Conservation (phyloP, 1,140 invertebrate species). For the Atopsyche davidsoni region DNA sequence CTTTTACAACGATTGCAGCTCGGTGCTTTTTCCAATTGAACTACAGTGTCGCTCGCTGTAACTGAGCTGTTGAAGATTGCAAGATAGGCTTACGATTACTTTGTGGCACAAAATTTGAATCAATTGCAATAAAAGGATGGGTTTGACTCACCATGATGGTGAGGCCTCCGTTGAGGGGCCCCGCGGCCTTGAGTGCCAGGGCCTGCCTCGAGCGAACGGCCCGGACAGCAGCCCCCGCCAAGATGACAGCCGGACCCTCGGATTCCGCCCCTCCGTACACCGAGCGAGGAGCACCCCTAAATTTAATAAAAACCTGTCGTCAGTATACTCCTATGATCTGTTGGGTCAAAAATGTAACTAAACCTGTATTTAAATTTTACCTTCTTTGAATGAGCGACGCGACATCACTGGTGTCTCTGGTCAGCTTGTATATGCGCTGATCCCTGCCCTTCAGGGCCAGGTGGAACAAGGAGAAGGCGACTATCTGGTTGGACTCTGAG, state of each 20-base stretch:
- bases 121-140: neutral
- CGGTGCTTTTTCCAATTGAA: too few species aligned
- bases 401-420: slow-evolving; percentile 31
- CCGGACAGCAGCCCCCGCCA: slow-evolving; percentile 51
- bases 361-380: neutral
- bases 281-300: too few species aligned
- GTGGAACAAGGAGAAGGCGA: slow-evolving; percentile 31
- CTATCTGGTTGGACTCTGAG: slow-evolving; percentile 26
- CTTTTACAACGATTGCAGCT: too few species aligned
- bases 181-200: slow-evolving; percentile 49
- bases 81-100: too few species aligned
- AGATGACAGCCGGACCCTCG: slow-evolving; percentile 31
- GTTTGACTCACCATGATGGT: slow-evolving; percentile 50
- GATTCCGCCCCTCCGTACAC: too few species aligned
- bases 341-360: neutral
- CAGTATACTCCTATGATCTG: neutral
- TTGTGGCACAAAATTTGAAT: neutral
- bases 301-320: neutral
- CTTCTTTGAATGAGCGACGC: slow-evolving; percentile 27
- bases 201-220: slow-evolving; percentile 33
- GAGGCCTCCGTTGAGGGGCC: slow-evolving; percentile 52
- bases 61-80: too few species aligned
- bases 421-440: slow-evolving; percentile 34
- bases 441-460: slow-evolving; percentile 35
- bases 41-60: too few species aligned